Evolutionary conservation across 2,888 invertebrate species (phyloP).

Genomic region (Diadegma fenestrale): DNA sequence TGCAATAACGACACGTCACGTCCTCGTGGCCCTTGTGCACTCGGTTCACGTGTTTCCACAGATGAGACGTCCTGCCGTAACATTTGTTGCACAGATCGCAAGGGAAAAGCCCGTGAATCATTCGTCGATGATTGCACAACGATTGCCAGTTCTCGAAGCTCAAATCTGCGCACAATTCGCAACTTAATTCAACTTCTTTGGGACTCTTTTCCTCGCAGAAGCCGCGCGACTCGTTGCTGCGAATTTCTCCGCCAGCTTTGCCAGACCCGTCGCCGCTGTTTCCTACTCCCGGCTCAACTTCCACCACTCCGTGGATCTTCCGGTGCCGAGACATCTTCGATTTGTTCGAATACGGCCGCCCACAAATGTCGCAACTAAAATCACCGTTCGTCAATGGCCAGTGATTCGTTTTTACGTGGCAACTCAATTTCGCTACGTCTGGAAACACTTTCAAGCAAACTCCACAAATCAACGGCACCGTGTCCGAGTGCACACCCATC

Average conservation of each 20-base stretch:
- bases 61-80: slow-evolving; percentile 87
- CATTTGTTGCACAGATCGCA: slow-evolving; percentile 88
- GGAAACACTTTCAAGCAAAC: slow-evolving; percentile 85
- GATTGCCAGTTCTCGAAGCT: slow-evolving; percentile 85
- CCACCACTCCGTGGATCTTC: slow-evolving; percentile 84
- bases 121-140: slow-evolving; percentile 86
- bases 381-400: slow-evolving; percentile 85
- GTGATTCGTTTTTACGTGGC: slow-evolving; percentile 84
- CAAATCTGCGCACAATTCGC: slow-evolving; percentile 80
- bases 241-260: neutral
- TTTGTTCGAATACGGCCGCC: slow-evolving; percentile 85
- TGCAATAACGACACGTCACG: slow-evolving; percentile 87
- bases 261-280: neutral
- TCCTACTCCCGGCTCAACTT: slow-evolving; percentile 71
- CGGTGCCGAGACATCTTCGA: slow-evolving; percentile 86
- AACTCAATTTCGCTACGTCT: slow-evolving; percentile 83
- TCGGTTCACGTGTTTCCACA: slow-evolving; percentile 88
- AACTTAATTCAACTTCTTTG: slow-evolving; percentile 75
- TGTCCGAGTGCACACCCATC: slow-evolving; percentile 86
- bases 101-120: slow-evolving; percentile 86
- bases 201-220: neutral
- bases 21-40: slow-evolving; percentile 87
- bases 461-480: slow-evolving; percentile 85
- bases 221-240: slow-evolving; percentile 48
- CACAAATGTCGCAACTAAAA: slow-evolving; percentile 86